These are phyloP conservation scores for Lymantria dispar DNA, from an alignment of 2,888 invertebrate species.

Conservation along the genomic window DNA sequence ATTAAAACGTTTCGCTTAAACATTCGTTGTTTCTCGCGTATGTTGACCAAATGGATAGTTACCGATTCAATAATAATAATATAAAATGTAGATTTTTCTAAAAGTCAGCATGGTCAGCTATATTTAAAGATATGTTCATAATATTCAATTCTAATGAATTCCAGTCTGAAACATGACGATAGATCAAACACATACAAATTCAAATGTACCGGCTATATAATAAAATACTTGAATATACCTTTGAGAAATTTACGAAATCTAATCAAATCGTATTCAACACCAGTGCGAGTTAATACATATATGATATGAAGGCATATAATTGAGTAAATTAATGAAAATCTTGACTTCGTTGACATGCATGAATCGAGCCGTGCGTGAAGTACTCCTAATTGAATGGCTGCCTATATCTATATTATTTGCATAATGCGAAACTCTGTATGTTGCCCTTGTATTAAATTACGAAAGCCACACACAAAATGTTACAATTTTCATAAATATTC, in stretches of 20 bases:
- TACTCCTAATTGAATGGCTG: slow-evolving; percentile 47
- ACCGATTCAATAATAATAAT: too few species aligned
- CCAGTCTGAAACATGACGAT: too few species aligned
- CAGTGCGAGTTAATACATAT: not conserved
- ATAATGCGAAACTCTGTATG: not conserved
- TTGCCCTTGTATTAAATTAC: not conserved
- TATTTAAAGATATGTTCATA: too few species aligned
- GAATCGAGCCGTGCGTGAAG: slow-evolving; percentile 38
- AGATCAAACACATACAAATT: too few species aligned
- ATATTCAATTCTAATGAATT: too few species aligned
- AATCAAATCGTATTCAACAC: not conserved
- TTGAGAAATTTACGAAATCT: not conserved
- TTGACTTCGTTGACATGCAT: slow-evolving; percentile 33
- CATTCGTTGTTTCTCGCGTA: too few species aligned
- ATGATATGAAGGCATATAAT: slow-evolving; percentile 1
- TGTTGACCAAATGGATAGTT: too few species aligned
- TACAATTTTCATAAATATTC: not conserved
- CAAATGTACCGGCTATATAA: too few species aligned
- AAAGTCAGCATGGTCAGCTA: too few species aligned
- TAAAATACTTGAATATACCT: too few species aligned
- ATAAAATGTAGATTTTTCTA: too few species aligned
- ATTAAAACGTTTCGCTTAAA: too few species aligned
- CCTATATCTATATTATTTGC: not conserved
- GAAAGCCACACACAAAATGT: not conserved
- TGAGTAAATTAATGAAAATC: slow-evolving; percentile 47